Evolutionary conservation across 2,113 vertebrate genomes (phyloP), one percentile per base, ranked within the genome.

Genomic region (Hyla sarda): DNA sequence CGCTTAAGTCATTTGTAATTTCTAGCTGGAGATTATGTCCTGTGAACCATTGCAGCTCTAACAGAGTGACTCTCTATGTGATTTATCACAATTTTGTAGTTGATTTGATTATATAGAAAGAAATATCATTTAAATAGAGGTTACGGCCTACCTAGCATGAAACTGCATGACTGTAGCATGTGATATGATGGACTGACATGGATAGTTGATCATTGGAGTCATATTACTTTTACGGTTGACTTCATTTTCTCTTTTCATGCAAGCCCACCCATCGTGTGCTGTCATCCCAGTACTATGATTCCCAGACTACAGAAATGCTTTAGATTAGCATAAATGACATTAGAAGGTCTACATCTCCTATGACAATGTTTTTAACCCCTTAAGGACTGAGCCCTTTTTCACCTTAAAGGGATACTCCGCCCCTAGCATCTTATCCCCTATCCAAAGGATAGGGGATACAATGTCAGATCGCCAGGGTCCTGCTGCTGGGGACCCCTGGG

Each of bases 121-220:
- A 54, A 56, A 45, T 71, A 71, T 9, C 52, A 54, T 74, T 84
- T 75, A 84, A 75, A 84, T 74, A 14, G 71, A 84, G 71, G 69
- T 75, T 62, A 84, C 58, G 52, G 48, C 71, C 71, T 14, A 41
- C 82, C 23, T 60, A 73, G 69, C 48, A 54, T 84, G 54, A 75
- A 56, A 47, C 71, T 54, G 34, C 47, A 37, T 54, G 82, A 73
- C 2, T 30, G 71, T 45, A 62, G 52, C 82, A 45, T 74, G 34
- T 52, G 30, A 74, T 72, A 34, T 74, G 71, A 84, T 4, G 75
- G 37, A 82, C 47, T 37, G 82, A 8, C n/a, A 56, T 45, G 69
- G 62, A 52, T 52, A 62, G 79, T n/a, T 48, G 25, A 82, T 73
- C 28, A 83, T 73, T 54, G n/a, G 23, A 23, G 82, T 73, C 82